Percentiles rank a stretch among this genome's conserved stretches.
Conservation (phyloP, 1,140 invertebrate genomes). For the Octopus bimaculoides region DNA sequence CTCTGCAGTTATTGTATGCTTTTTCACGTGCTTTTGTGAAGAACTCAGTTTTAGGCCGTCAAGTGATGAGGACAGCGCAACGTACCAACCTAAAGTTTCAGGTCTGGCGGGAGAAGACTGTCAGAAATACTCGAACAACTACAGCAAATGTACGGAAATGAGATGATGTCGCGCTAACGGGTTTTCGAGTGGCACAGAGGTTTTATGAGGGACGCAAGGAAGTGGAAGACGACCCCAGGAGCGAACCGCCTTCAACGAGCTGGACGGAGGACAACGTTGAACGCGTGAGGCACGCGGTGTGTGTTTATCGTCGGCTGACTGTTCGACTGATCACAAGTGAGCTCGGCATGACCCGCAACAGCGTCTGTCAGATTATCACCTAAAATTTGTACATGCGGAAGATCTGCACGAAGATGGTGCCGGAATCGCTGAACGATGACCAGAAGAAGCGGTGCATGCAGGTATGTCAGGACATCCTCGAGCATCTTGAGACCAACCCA, state of each 20-base stretch:
- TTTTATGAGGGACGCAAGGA: background rate
- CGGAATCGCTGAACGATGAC: constrained; percentile 1
- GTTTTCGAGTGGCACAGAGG: background rate
- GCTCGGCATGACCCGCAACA: background rate
- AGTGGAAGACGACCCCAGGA: background rate
- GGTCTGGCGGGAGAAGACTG: no score
- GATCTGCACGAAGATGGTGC: background rate
- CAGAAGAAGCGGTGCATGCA: background rate
- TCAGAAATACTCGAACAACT: no score
- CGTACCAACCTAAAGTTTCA: no score
- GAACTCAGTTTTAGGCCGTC: no score
- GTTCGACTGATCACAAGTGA: background rate
- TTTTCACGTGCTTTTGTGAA: no score
- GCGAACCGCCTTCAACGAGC: background rate
- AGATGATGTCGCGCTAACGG: no score
- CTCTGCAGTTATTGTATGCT: no score
- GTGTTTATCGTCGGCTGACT: background rate
- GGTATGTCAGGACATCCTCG: background rate
- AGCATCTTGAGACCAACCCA: background rate
- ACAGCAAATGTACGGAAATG: no score
- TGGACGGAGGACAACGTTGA: background rate
- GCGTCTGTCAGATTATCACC: constrained; percentile 2
- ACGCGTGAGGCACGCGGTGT: background rate
- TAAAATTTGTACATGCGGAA: background rate
- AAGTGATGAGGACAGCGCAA: no score